Base-by-base conservation (phyloP, 2,888 invertebrate genomes). In the Diarsia rubi region DNA sequence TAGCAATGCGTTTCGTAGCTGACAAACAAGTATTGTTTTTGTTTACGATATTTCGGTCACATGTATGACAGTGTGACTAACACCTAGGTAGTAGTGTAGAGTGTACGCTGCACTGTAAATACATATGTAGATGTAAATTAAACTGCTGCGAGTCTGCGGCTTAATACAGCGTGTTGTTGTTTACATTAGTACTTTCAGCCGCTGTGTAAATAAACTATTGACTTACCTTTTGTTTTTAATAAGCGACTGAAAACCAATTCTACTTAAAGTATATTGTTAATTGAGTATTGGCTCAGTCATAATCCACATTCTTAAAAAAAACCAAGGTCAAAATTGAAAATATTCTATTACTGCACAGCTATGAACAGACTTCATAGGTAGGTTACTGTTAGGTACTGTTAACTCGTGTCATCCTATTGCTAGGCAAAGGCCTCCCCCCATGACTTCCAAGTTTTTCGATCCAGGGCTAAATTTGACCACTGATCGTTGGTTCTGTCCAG, bases 21-120 rank as follows among this genome's bases (percentile, higher is more conserved):
- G 73, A 86, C 80, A 88, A 88, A 86, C 78, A 88, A 84, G 62
- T 65, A 74, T 79, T 86, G 88, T 88, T 88, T 79, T 86, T 86
- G 88, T 88, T 86, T 88, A 88, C 86, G 31, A 79, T 37, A 73
- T 54, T 62, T 73, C 73, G 63, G 75, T 78, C 78, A 67, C 81
- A 79, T 75, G 74, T 75, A 74, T 73, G 74, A 83, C 74, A 71
- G 74, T 75, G 75, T 73, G 74, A 83, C 74, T 73, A 74, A 81
- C 73, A 54, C 59, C 59, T 73, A 68, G 67, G 60, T 69, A 68
- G 60, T 69, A 68, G 37, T 16, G 63, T 47, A 37, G 31, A 68
- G 49, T 76, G 19, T 54, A 42, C 37, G 16, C 44, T 57, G 57
- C 49, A 68, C 59, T 54, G 27, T 76, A 59, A 27, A 14, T 62